Evolutionary conservation across 2,113 vertebrate species (phyloP).

Genomic region (Brachyhypopomus occidentalis): DNA sequence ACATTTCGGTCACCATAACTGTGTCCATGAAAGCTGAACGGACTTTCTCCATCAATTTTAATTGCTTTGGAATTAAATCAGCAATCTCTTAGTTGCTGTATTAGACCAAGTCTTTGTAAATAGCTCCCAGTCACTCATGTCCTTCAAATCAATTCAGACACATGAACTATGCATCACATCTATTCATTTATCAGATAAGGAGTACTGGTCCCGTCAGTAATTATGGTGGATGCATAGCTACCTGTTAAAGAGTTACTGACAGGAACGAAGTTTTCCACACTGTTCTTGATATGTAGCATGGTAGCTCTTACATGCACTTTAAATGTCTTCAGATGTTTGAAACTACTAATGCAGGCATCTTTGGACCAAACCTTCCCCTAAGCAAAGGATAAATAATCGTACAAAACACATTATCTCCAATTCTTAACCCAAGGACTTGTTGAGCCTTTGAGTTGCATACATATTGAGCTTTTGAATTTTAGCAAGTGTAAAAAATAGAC

Average conservation of each 20-base stretch:
- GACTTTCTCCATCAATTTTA: not conserved
- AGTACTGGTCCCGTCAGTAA: too few relatives aligned
- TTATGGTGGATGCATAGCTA: not conserved
- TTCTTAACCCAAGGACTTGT: conserved; percentile 3
- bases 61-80: not conserved
- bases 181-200: too few relatives aligned
- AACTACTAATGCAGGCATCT: not conserved
- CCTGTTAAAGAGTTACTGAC: not conserved
- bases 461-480: conserved; percentile 54
- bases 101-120: not conserved
- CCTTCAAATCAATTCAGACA: too few relatives aligned
- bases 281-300: not conserved
- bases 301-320: not conserved
- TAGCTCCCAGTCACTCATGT: too few relatives aligned
- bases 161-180: too few relatives aligned
- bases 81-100: not conserved
- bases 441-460: conserved; percentile 23
- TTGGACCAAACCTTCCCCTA: not conserved
- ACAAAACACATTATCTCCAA: conserved; percentile 34
- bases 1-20: not conserved
- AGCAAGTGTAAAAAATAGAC: not conserved
- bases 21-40: not conserved
- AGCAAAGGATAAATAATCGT: not conserved
- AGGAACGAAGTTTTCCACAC: not conserved
- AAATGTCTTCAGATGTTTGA: not conserved